phyloP scores from a whole-genome alignment of 1,140 invertebrate species.

The Radopholus similis region DNA sequence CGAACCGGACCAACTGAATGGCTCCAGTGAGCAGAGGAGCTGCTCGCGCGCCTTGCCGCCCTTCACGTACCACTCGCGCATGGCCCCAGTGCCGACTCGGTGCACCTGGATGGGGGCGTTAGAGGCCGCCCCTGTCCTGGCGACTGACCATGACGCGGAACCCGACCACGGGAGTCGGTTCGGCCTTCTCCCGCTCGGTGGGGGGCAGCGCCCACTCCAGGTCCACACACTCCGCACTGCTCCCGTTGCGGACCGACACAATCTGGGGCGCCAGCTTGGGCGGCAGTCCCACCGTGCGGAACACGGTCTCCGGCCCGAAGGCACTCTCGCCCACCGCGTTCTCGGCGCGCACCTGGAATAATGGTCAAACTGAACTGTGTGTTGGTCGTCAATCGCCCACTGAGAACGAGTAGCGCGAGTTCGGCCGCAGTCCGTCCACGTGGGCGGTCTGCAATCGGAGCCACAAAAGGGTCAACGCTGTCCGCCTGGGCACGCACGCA shows the following conservation, averaged over 20 bases:
- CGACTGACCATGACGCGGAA: constrained; percentile 46
- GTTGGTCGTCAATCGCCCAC: background rate
- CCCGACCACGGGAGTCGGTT: constrained; percentile 35
- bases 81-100: constrained; percentile 36
- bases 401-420: constrained; percentile 37
- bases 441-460: background rate
- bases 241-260: constrained; percentile 36
- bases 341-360: constrained; percentile 52
- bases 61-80: constrained; percentile 52
- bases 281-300: constrained; percentile 37
- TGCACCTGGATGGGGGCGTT: no score
- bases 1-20: no score
- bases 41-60: constrained; percentile 10
- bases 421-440: constrained; percentile 36
- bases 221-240: constrained; percentile 43
- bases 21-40: constrained; percentile 36
- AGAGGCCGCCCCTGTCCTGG: no score
- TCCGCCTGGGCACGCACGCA: no score
- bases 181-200: constrained; percentile 12
- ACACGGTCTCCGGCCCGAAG: constrained; percentile 52
- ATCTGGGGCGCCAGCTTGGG: constrained; percentile 38
- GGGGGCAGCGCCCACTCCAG: constrained; percentile 32
- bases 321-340: constrained; percentile 52
- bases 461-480: no score
- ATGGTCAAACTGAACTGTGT: background rate